Percentiles rank a stretch among this genome's conserved stretches.
phyloP scores from a whole-genome alignment of 1,140 invertebrate genomes.

The Bombus cullumanus region DNA sequence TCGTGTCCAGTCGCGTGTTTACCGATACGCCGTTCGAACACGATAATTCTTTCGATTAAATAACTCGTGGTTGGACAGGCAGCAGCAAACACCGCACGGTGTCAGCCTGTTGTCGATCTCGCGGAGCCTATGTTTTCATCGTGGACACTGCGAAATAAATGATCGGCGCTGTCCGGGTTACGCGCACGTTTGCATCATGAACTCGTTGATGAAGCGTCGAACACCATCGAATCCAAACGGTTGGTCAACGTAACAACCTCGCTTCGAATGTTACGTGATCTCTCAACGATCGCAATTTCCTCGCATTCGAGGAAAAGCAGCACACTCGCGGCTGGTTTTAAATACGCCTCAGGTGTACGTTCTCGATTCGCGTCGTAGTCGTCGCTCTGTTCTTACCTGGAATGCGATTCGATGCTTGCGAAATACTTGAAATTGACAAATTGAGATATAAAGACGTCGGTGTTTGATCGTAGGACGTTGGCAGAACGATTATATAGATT shows the following conservation, averaged over 20 bases:
- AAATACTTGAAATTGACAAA: background rate
- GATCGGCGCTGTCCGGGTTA: conserved; percentile 1
- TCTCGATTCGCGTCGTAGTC: background rate
- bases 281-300: conserved; percentile 37
- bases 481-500: background rate
- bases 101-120: background rate
- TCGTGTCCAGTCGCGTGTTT: background rate
- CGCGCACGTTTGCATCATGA: background rate
- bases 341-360: background rate
- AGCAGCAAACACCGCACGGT: background rate
- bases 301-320: conserved; percentile 18
- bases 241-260: conserved; percentile 24
- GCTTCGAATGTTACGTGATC: conserved; percentile 51
- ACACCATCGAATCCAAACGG: background rate
- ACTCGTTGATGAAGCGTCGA: background rate
- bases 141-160: background rate
- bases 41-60: conserved; percentile 12
- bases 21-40: background rate
- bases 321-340: background rate
- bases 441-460: background rate
- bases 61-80: background rate
- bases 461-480: background rate
- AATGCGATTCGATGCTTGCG: background rate
- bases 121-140: background rate
- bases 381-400: background rate